Evolutionary conservation across 2,113 vertebrate species (phyloP).

Genomic region (Anas platyrhynchos): DNA sequence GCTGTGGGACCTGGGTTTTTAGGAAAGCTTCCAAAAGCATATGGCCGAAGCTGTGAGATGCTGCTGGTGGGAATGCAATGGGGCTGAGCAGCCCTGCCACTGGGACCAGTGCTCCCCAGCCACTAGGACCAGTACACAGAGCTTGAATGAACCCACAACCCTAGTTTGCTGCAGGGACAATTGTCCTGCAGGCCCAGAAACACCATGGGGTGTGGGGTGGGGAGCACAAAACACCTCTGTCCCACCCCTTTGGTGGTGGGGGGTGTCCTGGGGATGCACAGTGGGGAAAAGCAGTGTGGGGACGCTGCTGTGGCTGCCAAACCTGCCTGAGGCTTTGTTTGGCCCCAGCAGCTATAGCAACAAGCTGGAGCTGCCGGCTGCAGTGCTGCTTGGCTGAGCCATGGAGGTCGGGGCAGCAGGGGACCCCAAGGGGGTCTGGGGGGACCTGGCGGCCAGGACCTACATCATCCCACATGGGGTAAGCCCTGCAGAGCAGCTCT

Average conservation of each 20-base stretch:
- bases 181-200: not conserved
- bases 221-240: not conserved
- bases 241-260: not conserved
- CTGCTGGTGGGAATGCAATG: not conserved
- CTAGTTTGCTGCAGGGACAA: too few species aligned
- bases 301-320: accelerated
- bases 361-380: not conserved
- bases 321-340: conserved; percentile 16
- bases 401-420: not conserved
- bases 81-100: not conserved
- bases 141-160: not conserved
- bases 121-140: not conserved
- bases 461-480: accelerated
- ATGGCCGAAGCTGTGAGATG: not conserved
- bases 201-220: too few species aligned
- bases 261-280: not conserved
- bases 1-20: not conserved
- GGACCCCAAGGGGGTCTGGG: not conserved
- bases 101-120: not conserved
- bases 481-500: not conserved
- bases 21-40: not conserved
- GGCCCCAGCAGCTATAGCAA: conserved; percentile 23
- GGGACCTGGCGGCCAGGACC: not conserved
- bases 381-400: not conserved
- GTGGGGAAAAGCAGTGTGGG: not conserved